These are phyloP conservation scores for Steatornis caripensis DNA, from an alignment of 2,113 vertebrate genomes.

Conservation along the genomic window DNA sequence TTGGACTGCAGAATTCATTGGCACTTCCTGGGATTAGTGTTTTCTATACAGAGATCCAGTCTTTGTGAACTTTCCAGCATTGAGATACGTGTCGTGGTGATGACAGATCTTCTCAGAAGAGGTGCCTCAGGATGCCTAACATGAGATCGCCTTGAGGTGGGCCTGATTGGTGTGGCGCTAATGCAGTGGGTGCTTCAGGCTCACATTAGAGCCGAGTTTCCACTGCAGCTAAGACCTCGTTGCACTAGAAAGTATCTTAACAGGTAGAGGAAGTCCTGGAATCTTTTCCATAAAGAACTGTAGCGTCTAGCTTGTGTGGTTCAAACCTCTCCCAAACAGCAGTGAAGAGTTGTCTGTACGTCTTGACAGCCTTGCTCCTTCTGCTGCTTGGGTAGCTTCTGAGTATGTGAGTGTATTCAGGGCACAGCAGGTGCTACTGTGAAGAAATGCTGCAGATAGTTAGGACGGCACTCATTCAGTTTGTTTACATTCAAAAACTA, in stretches of 20 bases:
- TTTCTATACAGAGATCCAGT: neutral
- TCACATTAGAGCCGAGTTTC: neutral
- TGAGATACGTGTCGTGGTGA: neutral
- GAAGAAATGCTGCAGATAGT: neutral
- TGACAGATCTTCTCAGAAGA: neutral
- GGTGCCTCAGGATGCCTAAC: neutral
- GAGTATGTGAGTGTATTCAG: neutral
- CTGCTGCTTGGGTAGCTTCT: neutral
- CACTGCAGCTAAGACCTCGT: neutral
- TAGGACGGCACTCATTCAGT: neutral
- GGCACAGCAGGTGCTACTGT: neutral
- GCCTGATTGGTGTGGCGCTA: neutral
- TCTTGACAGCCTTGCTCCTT: neutral
- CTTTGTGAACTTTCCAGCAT: neutral
- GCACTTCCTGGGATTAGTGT: neutral
- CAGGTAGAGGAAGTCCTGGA: neutral
- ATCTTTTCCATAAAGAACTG: neutral
- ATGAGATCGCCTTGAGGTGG: neutral
- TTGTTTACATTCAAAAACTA: neutral
- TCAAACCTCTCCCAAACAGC: neutral
- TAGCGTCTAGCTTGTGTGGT: neutral
- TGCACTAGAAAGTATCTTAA: neutral
- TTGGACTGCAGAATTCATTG: neutral
- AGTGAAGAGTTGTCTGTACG: neutral
- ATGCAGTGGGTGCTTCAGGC: neutral